Percentiles rank a stretch among this genome's conserved stretches.
These are phyloP conservation scores for Galago senegalensis DNA, from an alignment of 2,797 vertebrate genomes.

Conservation along the genomic window DNA sequence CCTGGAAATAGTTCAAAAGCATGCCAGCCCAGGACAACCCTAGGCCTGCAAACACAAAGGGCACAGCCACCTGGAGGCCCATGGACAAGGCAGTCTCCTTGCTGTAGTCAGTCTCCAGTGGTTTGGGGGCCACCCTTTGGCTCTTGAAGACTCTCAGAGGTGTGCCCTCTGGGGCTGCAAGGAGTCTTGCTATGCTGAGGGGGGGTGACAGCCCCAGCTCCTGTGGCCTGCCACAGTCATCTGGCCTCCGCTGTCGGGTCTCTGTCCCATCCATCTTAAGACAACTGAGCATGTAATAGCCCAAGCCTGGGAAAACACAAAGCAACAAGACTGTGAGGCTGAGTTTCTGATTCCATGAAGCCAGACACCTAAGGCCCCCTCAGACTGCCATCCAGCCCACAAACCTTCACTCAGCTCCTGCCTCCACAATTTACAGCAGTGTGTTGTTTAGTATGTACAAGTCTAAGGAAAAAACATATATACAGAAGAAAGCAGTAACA, in stretches of 20 bases:
- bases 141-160: slow-evolving; percentile 85
- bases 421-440: background rate
- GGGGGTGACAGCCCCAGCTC: slow-evolving; percentile 87
- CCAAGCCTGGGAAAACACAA: slow-evolving; percentile 74
- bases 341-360: background rate
- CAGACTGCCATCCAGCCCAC: too few species aligned
- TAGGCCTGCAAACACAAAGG: slow-evolving; percentile 93
- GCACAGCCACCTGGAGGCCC: slow-evolving; percentile 92
- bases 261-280: slow-evolving; percentile 93
- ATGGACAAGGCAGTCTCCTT: slow-evolving; percentile 91
- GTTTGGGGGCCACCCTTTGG: slow-evolving; percentile 89
- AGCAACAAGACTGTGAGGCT: background rate
- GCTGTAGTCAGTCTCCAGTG: slow-evolving; percentile 82
- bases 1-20: slow-evolving; percentile 94
- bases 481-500: background rate
- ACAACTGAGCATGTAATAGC: slow-evolving; percentile 9
- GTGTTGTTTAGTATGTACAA: background rate
- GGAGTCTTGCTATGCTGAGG: slow-evolving; percentile 89
- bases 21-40: slow-evolving; percentile 94
- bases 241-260: slow-evolving; percentile 91
- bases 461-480: background rate
- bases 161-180: slow-evolving; percentile 80
- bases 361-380: background rate
- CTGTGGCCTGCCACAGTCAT: slow-evolving; percentile 88
- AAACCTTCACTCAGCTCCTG: background rate